Conservation (phyloP, 2,888 invertebrate species). For the Cerastoderma edule region DNA sequence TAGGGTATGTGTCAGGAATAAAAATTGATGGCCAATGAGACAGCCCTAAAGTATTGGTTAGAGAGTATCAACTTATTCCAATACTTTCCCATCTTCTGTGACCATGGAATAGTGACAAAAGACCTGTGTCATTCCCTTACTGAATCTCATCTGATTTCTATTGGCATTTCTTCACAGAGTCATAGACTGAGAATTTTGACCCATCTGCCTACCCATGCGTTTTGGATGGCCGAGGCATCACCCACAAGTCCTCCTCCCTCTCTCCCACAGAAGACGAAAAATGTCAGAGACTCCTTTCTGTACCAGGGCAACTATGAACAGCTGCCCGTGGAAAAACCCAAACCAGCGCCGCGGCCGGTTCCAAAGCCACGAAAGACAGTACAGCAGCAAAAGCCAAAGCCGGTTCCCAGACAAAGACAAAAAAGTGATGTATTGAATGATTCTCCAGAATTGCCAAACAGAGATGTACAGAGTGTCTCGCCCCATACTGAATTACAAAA, state of each 20-base stretch:
- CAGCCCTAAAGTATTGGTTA: slow-evolving; percentile 45
- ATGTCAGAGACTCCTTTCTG: slow-evolving; percentile 23
- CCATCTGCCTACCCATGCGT: slow-evolving; percentile 39
- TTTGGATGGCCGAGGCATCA: slow-evolving; percentile 22
- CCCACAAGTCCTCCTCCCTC: slow-evolving; percentile 18
- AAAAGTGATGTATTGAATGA: slow-evolving; percentile 2
- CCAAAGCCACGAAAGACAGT: slow-evolving; percentile 17
- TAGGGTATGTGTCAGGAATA: too few relatives aligned
- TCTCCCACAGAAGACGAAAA: slow-evolving; percentile 35
- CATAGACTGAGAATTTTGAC: slow-evolving; percentile 47
- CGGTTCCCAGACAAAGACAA: slow-evolving; percentile 29
- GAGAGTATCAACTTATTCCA: slow-evolving; percentile 48
- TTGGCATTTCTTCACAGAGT: slow-evolving; percentile 36
- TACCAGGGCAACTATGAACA: slow-evolving; percentile 21
- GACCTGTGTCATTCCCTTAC: slow-evolving; percentile 37
- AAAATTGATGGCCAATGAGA: slow-evolving; percentile 33
- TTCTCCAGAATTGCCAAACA: background rate
- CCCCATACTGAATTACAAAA: too few relatives aligned
- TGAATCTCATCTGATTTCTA: slow-evolving; percentile 25
- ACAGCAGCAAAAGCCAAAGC: slow-evolving; percentile 17
- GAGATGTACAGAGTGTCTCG: background rate
- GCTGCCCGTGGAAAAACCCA: slow-evolving; percentile 20
- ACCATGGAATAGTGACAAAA: slow-evolving; percentile 29
- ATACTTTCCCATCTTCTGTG: slow-evolving; percentile 33
- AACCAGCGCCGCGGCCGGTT: slow-evolving; percentile 31